phyloP scores from a whole-genome alignment of 2,888 invertebrate genomes.

The Ophion slaviceki region DNA sequence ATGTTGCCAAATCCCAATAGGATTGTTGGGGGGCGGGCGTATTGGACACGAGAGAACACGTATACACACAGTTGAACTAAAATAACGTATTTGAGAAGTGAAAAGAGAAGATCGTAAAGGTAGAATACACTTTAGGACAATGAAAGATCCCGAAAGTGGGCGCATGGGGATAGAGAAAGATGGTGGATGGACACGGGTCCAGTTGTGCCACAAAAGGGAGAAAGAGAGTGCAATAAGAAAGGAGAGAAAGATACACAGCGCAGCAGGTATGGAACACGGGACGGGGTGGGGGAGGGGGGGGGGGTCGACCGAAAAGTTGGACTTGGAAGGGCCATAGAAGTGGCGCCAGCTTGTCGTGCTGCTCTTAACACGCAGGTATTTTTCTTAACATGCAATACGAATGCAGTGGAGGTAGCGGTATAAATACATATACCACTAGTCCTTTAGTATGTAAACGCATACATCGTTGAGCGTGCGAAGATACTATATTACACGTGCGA shows the following conservation, averaged over 20 bases:
- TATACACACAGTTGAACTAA: constrained; percentile 49
- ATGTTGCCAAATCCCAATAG: constrained; percentile 79
- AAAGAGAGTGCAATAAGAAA: constrained; percentile 58
- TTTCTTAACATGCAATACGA: constrained; percentile 51
- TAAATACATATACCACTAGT: constrained; percentile 55
- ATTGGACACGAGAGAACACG: constrained; percentile 31
- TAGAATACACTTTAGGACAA: constrained; percentile 61
- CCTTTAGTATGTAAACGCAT: constrained; percentile 33
- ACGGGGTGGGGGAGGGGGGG: not conserved
- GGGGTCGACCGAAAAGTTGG: constrained; percentile 62
- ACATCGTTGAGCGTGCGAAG: constrained; percentile 56
- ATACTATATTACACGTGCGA: constrained; percentile 65
- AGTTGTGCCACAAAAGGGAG: constrained; percentile 64
- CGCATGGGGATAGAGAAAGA: constrained; percentile 54
- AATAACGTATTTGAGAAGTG: constrained; percentile 57
- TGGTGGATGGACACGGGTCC: constrained; percentile 56
- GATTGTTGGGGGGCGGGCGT: constrained; percentile 49
- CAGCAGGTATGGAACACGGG: constrained; percentile 60
- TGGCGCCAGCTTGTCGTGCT: constrained; percentile 81
- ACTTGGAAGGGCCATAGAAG: constrained; percentile 70
- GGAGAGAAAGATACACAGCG: constrained; percentile 46
- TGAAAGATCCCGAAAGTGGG: constrained; percentile 66
- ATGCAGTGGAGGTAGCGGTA: constrained; percentile 45
- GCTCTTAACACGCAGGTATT: constrained; percentile 62
- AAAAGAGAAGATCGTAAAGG: constrained; percentile 43